phyloP scores from a whole-genome alignment of 2,888 invertebrate genomes.

The Thera obeliscata region DNA sequence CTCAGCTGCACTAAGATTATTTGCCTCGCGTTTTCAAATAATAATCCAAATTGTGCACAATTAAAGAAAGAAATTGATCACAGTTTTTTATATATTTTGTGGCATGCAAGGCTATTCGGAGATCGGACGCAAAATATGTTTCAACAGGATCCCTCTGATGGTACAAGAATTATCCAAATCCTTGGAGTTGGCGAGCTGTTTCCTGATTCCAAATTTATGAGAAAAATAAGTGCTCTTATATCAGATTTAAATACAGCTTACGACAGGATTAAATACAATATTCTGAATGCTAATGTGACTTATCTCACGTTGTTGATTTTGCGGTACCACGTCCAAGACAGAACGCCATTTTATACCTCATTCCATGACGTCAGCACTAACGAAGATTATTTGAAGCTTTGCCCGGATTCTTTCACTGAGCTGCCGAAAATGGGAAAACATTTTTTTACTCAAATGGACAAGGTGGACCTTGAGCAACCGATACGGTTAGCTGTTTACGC shows the following conservation, averaged over 20 bases:
- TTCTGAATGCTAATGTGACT: constrained; percentile 7
- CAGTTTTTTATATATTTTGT: not conserved
- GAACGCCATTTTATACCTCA: not conserved
- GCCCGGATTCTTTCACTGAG: constrained; percentile 2
- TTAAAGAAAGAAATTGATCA: not conserved
- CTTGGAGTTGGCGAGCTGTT: not conserved
- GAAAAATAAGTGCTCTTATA: not conserved
- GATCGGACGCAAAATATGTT: constrained; percentile 4
- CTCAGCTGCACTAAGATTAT: not conserved
- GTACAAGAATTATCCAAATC: not conserved
- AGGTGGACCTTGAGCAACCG: too few relatives aligned
- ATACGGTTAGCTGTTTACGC: not conserved
- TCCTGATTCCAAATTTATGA: constrained; percentile 1
- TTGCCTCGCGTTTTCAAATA: not conserved
- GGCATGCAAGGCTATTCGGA: constrained; percentile 2
- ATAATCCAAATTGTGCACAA: not conserved
- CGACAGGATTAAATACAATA: not conserved
- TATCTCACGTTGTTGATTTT: constrained; percentile 3
- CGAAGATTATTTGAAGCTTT: not conserved
- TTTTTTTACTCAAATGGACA: not conserved
- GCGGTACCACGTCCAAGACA: not conserved
- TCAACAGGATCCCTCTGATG: not conserved
- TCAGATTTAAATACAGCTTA: not conserved
- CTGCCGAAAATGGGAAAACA: not conserved
- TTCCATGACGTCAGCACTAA: not conserved